Evolutionary conservation across 2,888 invertebrate species (phyloP), one percentile per base, ranked within the genome.

Genomic region (Mycogona germanica): DNA sequence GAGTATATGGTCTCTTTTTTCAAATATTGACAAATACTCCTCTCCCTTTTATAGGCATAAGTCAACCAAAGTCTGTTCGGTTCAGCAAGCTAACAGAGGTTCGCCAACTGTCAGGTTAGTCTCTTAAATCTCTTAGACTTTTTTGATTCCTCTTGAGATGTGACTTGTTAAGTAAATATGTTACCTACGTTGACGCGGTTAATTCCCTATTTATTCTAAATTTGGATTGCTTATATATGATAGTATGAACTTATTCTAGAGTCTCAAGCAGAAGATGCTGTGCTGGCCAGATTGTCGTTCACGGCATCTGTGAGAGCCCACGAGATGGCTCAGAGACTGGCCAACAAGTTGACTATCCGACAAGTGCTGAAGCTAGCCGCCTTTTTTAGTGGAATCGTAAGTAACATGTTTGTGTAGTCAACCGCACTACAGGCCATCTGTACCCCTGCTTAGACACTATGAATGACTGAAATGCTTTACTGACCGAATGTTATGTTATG

Each of bases 211-310:
- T n/a, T n/a, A n/a, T n/a, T n/a, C n/a, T n/a, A n/a, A n/a, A n/a
- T n/a, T n/a, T n/a, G n/a, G n/a, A n/a, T n/a, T n/a, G n/a, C n/a
- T 41, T 12, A 7, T 14, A 9, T 14, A 14, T 41, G 14, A 12
- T 12, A 41, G 9, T 41, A 19, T 9, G 14, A 9, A 41, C 14
- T 29, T 19, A 3, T 46, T 58, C 17, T 54, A 62, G 70, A 69
- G n/a, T 61, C 61, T 2, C 67, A 91, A 73, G 96, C 95, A 3
- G 86, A 87, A 41, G 96, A 95, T 66, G 96, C 96, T 9, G 72
- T 91, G 58, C 75, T 93, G 65, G 91, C 96, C 2, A 78, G 96
- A 48, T 75, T 96, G 58, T 93, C 95, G n/a, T 96, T 95, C 76
- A 81, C 87, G 60, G 93, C 93, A 7, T 89, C 87, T 56, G 70